Evolutionary conservation across 2,888 invertebrate species (phyloP).

Genomic region (Dryocosmus kuriphilus): DNA sequence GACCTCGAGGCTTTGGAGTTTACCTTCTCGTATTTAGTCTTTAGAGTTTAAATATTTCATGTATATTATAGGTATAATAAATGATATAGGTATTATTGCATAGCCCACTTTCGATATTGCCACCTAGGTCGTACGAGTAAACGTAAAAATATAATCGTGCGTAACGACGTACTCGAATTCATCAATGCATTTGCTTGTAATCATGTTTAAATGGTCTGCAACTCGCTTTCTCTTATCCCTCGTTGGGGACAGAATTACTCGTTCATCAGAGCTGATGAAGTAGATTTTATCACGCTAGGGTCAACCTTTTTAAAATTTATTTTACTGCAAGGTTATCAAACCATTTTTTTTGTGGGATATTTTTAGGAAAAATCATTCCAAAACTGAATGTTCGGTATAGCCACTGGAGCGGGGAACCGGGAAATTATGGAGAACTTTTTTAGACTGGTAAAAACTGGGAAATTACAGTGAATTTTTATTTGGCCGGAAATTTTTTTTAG

Average conservation of each 20-base stretch:
- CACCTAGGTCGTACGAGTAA: not conserved
- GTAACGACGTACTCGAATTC: not conserved
- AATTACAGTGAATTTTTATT: too few relatives aligned
- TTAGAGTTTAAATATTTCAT: not conserved
- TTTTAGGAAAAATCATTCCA: not conserved
- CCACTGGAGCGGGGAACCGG: too few relatives aligned
- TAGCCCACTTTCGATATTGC: not conserved
- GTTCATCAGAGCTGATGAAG: conserved; percentile 8
- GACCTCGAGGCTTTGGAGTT: not conserved
- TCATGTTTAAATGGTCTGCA: not conserved
- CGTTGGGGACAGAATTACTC: not conserved
- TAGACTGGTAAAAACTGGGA: too few relatives aligned
- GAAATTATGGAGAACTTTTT: too few relatives aligned
- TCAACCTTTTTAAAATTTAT: not conserved
- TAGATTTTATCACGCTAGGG: conserved; percentile 6
- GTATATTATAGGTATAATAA: not conserved
- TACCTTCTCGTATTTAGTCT: not conserved
- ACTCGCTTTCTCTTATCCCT: not conserved
- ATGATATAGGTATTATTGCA: not conserved
- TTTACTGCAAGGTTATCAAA: not conserved
- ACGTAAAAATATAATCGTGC: not conserved
- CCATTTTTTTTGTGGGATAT: not conserved
- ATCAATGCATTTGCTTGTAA: conserved; percentile 11
- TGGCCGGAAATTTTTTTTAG: too few relatives aligned
- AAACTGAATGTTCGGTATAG: not conserved